phyloP scores from a whole-genome alignment of 2,888 invertebrate species.

The Mylabris sibirica region DNA sequence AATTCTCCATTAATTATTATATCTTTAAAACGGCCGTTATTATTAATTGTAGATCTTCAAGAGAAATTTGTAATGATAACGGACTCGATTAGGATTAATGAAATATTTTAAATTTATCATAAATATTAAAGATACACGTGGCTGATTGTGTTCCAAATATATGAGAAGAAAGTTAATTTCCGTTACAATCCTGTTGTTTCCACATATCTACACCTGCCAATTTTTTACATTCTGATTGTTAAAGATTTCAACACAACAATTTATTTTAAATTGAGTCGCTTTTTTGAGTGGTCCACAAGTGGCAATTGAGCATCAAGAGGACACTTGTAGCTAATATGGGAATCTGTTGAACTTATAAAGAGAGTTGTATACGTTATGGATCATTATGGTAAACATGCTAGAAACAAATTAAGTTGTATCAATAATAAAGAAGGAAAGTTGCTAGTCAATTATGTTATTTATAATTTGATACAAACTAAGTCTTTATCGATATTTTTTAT shows the following conservation, averaged over 20 bases:
- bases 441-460: no score
- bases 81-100: not conserved
- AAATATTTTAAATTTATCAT: not conserved
- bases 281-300: no score
- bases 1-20: not conserved
- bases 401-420: no score
- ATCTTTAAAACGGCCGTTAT: not conserved
- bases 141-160: not conserved
- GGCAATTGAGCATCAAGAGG: no score
- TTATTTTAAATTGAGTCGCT: no score
- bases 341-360: no score
- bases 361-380: no score
- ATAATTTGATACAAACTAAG: no score
- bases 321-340: no score
- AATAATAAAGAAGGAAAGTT: no score
- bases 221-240: not conserved
- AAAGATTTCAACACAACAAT: not conserved
- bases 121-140: not conserved
- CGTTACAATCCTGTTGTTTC: not conserved
- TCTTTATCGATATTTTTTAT: not conserved
- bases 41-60: not conserved
- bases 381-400: no score
- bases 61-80: not conserved
- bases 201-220: not conserved
- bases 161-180: not conserved